Base-by-base conservation (phyloP, 2,888 invertebrate species). In the Ectobius pallidus region DNA sequence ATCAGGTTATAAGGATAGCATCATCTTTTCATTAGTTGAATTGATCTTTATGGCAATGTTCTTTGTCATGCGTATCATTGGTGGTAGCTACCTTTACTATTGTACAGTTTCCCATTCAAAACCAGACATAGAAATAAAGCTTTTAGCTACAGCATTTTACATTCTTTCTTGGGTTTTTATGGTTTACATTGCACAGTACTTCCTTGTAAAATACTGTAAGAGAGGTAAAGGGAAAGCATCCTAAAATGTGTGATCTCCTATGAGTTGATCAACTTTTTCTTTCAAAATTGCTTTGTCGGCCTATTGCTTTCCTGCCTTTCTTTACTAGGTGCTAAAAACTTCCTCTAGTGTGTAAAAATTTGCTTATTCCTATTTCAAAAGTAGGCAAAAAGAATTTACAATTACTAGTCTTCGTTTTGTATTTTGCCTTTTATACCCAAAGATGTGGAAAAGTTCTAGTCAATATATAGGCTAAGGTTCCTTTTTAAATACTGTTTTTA, bases 71-170 rank as follows among this genome's bases (percentile, higher is more conserved):
- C 83, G 90, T 20, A 85, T 87, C 1, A 71, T 87, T 1, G 77
- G 88, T 27, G 89, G 89, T 20, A 85, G 86, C 1, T 85, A 84
- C 76, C 78, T 86, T n/a, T 78, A 86, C 16, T 81, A 80, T 76
- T 81, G 81, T 74, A 83, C 87, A 55, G 55, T 87, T 6, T 77
- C 78, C 6, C 82, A 84, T 0, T 80, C 85, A 34, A 78, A 81
- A 58, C 85, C 87, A 76, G 85, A 85, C 78, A 62, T 72, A 11
- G 75, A 75, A 71, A 58, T 71, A 16, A 77, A 75, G 61, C 22
- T 72, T 16, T 68, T 73, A 18, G 75, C 83, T 0, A 11, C 83
- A 0, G 75, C 82, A 11, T 81, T 87, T 39, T 86, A 85, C 73
- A 49, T 81, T 0, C 83, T 87, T 6, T 87, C 87, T 0, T 72